phyloP scores from a whole-genome alignment of 2,113 vertebrate species.

The Podarcis raffonei region DNA sequence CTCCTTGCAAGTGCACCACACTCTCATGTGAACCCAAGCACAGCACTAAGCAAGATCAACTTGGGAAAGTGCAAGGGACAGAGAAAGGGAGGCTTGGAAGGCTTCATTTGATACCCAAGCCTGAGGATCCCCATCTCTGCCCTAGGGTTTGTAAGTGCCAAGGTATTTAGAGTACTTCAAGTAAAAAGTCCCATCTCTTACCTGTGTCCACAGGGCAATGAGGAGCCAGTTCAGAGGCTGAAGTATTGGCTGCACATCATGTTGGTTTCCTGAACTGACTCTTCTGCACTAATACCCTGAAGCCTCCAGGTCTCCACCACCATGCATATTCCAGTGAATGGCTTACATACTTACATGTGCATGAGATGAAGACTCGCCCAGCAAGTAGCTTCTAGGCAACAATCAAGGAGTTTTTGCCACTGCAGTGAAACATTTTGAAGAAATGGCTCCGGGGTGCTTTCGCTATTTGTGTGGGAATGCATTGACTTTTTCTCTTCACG shows the following conservation, averaged over 20 bases:
- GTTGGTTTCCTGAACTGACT: not conserved
- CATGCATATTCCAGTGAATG: no score
- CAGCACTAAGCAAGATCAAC: no score
- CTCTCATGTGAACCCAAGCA: no score
- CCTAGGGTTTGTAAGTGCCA: not conserved
- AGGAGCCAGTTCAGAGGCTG: not conserved
- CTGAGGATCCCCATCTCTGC: no score
- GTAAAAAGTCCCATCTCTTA: not conserved
- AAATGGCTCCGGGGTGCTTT: slow-evolving; percentile 76
- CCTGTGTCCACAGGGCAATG: not conserved
- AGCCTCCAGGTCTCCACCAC: not conserved
- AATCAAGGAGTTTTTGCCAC: slow-evolving; percentile 85
- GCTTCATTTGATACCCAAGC: no score
- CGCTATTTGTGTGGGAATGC: slow-evolving; percentile 37
- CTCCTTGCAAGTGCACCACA: no score
- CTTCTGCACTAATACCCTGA: no score
- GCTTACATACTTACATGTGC: slow-evolving; percentile 78
- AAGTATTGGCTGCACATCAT: not conserved
- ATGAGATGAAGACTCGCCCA: slow-evolving; percentile 87
- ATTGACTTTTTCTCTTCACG: slow-evolving; percentile 68
- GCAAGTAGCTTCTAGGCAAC: slow-evolving; percentile 89
- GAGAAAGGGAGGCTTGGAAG: no score
- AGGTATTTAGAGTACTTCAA: not conserved
- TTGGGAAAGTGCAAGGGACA: no score
- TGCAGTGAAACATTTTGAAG: slow-evolving; percentile 78